Conservation (phyloP, 2,113 vertebrate species). For the Eclectus roratus region DNA sequence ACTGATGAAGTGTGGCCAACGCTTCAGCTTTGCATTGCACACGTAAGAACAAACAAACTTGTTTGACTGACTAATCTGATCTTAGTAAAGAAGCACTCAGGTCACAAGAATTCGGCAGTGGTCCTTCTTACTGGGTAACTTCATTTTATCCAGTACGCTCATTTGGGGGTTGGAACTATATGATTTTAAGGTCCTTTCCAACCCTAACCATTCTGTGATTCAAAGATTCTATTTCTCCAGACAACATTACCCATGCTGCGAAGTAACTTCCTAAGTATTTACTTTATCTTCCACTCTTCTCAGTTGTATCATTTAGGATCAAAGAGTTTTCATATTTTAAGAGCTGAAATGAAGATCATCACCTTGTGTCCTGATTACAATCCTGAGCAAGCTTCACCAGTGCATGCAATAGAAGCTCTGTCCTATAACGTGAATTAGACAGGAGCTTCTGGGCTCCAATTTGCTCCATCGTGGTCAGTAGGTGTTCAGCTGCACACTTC, state of each 20-base stretch:
- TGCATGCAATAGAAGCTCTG: too few relatives aligned
- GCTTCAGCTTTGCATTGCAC: background rate
- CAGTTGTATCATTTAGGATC: background rate
- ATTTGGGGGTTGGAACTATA: too few relatives aligned
- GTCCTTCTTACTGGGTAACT: background rate
- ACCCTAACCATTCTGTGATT: too few relatives aligned
- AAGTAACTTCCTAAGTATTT: background rate
- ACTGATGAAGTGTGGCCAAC: background rate
- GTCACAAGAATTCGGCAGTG: background rate
- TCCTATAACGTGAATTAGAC: background rate
- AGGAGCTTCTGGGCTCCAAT: slow-evolving; percentile 49
- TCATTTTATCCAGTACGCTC: background rate
- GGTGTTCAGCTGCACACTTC: slow-evolving; percentile 60
- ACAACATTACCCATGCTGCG: background rate
- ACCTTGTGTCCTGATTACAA: slow-evolving; percentile 74
- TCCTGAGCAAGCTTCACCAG: slow-evolving; percentile 73
- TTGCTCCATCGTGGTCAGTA: slow-evolving; percentile 29
- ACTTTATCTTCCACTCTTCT: background rate
- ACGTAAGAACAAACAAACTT: background rate
- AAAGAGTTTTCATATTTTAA: background rate
- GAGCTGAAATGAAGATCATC: background rate
- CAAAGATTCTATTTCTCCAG: too few relatives aligned
- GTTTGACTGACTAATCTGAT: background rate
- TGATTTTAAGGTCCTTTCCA: too few relatives aligned
- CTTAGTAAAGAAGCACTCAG: background rate